These are phyloP conservation scores for Drosophila aldrichi DNA, from an alignment of 2,888 invertebrate genomes.

Conservation along the genomic window DNA sequence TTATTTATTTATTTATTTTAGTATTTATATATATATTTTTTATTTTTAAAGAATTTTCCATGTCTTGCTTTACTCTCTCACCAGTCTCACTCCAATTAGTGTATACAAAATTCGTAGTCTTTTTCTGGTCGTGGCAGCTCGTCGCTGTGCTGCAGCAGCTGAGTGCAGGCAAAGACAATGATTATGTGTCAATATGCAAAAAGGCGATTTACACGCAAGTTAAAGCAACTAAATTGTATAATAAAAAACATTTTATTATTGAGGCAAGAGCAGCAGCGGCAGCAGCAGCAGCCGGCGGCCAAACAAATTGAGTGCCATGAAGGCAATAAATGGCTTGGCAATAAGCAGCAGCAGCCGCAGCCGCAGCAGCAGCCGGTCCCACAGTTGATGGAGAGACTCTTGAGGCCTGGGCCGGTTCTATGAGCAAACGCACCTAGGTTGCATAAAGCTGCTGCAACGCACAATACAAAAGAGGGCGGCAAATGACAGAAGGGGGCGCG, in stretches of 20 bases:
- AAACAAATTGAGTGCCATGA: constrained; percentile 80
- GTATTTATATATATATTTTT: too few species aligned
- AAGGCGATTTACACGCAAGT: constrained; percentile 79
- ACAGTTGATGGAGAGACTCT: constrained; percentile 22
- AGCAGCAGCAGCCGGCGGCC: constrained; percentile 73
- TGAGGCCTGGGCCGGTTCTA: constrained; percentile 56
- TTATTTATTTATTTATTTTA: too few species aligned
- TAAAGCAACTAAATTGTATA: constrained; percentile 79
- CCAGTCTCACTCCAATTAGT: not conserved
- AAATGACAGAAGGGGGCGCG: constrained; percentile 27
- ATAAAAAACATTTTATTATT: constrained; percentile 79
- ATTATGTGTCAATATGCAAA: constrained; percentile 78
- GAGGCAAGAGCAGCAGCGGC: constrained; percentile 68
- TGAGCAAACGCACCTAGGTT: constrained; percentile 65
- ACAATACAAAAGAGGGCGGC: constrained; percentile 60
- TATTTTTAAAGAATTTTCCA: too few species aligned
- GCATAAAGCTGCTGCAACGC: constrained; percentile 61
- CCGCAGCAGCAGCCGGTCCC: constrained; percentile 41
- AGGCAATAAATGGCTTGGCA: constrained; percentile 76
- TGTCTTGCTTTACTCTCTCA: too few species aligned
- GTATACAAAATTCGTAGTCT: constrained; percentile 13
- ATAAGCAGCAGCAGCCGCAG: constrained; percentile 47
- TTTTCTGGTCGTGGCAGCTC: not conserved
- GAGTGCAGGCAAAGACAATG: constrained; percentile 70
- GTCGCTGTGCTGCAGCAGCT: constrained; percentile 12